Base-by-base conservation (phyloP, 2,113 vertebrate species). In the Nothoprocta perdicaria region DNA sequence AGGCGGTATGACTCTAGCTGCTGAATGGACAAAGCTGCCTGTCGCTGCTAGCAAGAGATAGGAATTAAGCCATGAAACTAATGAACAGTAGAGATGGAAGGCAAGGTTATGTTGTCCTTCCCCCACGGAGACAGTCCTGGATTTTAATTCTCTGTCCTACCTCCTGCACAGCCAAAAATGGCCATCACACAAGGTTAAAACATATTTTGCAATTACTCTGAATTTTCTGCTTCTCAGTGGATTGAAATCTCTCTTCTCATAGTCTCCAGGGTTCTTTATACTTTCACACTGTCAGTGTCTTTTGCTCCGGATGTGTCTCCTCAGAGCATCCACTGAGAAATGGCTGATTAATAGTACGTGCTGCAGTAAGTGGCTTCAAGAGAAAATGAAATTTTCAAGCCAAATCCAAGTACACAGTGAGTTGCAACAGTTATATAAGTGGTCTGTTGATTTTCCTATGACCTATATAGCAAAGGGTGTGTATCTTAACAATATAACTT, bases 61-160 rank as follows among this genome's bases (percentile, higher is more conserved):
- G 94, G 96, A 96, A 96, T 94, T 93, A 94, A 97, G 94, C 94
- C 94, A 94, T 87, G 90, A 93, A 95, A 91, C 58, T 96, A 96
- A 94, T 91, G 94, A 96, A 72, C 63, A 91, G 60, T 38, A 93
- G 74, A 87, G 68, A 50, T 0, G 29, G 79, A 91, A 88, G 88
- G 19, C 81, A 96, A 97, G 91, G 91, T 94, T 92, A 84, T 61
- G 18, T 24, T 94, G 93, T 86, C 95, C 91, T 97, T 96, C 0
- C 12, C 60, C 7, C 8, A 24, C 81, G 83, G 69, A 93, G 41
- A 73, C 35, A 4, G 10, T 73, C 75, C 72, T 73, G 76, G 82
- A 84, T 93, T 96, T 90, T 78, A 94, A 84, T 84, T 84, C 58
- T 66, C 55, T 50, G 10, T 82, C 62, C 74, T 91, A 31, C 27